Percentiles rank a stretch among this genome's conserved stretches.
Conservation (phyloP, 2,888 invertebrate species). For the Polymixis lichenea region DNA sequence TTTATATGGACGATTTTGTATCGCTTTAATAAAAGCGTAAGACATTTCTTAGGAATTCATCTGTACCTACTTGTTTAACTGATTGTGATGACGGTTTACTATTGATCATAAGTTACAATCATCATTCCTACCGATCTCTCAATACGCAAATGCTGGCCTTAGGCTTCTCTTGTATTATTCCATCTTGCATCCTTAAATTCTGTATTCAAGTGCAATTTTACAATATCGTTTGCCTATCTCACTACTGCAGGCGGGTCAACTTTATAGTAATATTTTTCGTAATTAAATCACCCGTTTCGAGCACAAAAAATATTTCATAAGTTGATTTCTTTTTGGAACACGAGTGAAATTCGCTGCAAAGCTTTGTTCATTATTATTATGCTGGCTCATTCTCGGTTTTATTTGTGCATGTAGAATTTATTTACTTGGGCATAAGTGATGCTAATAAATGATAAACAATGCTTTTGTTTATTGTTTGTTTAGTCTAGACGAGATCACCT, state of each 20-base stretch:
- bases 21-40: neutral
- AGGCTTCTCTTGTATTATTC: neutral
- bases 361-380: constrained; percentile 47
- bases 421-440: neutral
- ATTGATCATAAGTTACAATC: neutral
- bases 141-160: neutral
- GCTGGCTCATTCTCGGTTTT: constrained; percentile 22
- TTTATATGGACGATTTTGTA: neutral
- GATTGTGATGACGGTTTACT: neutral
- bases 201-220: constrained; percentile 1
- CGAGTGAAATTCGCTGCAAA: constrained; percentile 34
- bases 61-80: neutral
- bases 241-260: neutral
- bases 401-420: constrained; percentile 5
- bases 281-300: constrained; percentile 15
- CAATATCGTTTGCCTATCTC: constrained; percentile 1
- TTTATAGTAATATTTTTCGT: constrained; percentile 12
- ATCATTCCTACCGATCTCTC: neutral
- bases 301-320: constrained; percentile 22
- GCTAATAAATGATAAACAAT: neutral
- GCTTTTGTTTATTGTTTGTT: neutral
- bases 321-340: constrained; percentile 21
- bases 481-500: neutral
- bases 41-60: neutral
- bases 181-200: neutral